Base-by-base conservation (phyloP, 2,888 invertebrate species). In the Malthinus flaveolus region DNA sequence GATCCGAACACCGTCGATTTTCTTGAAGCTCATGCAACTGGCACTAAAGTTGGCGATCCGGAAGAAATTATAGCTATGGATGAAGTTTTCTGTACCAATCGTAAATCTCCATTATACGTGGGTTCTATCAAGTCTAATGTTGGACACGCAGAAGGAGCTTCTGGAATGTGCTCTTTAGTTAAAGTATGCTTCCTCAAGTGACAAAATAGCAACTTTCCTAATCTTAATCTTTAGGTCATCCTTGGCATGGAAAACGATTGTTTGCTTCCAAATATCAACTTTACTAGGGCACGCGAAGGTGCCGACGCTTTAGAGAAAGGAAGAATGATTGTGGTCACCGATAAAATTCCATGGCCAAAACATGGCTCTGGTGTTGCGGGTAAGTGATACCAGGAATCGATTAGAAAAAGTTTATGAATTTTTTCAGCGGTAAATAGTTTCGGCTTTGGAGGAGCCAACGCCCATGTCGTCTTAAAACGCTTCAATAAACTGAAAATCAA, bases 51-150 rank as follows among this genome's bases (percentile, higher is more conserved):
- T 1, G 95, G 97, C 10, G 97, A 97, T 79, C 95, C 96, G 0
- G 94, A 95, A 75, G 97, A 97, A 78, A 81, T 94, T 54, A 82
- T 87, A 66, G 91, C 93, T 0, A 86, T 97, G 48, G 89, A 91
- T 48, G 87, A 88, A 66, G 84, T 91, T 32, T 87, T 95, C 74
- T 90, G 91, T 71, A 83, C 84, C 3, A 86, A 85, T 13, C 83
- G 95, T n/a, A 85, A 83, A 9, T 87, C 85, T 0, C 90, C 96
- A 0, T 82, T 96, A 0, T 79, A 85, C 47, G 90, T 97, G 57
- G 97, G 97, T 1, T 93, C 96, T 0, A 87, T 95, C 32, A 97
- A 97, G 75, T 95, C 95, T 0, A 97, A 96, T 78, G 83, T 96
- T 75, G 97, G 97, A 0, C 97, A 97, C 77, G 85, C 92, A 0